phyloP scores from a whole-genome alignment of 2,797 vertebrate species.

The Danio kyathit region DNA sequence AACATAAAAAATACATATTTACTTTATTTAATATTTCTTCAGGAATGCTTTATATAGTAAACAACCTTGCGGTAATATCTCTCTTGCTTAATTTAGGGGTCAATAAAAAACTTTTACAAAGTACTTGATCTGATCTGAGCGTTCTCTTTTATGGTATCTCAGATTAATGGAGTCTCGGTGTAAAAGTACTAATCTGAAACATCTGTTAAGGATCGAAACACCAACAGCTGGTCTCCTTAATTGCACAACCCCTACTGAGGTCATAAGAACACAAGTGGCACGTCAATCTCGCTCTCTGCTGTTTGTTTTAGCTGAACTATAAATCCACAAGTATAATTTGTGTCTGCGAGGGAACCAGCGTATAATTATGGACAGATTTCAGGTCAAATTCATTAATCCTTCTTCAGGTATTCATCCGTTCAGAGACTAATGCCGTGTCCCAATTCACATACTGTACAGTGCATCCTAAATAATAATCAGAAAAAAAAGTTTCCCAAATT shows the following conservation, averaged over 20 bases:
- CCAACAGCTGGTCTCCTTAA: constrained; percentile 1
- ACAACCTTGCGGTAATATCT: not conserved
- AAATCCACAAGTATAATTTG: not conserved
- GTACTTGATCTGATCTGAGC: not conserved
- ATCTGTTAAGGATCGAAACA: not conserved
- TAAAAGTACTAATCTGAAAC: constrained; percentile 7
- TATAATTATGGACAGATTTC: constrained; percentile 15
- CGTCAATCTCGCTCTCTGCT: not conserved
- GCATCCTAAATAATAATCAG: too few relatives aligned
- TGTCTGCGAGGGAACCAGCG: not conserved
- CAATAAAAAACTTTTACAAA: not conserved
- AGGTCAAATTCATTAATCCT: constrained; percentile 37
- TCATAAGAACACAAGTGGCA: not conserved
- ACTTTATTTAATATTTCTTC: not conserved
- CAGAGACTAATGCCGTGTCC: not conserved
- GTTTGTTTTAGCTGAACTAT: constrained; percentile 20
- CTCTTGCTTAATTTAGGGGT: not conserved
- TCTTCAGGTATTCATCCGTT: not conserved
- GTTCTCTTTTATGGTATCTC: not conserved
- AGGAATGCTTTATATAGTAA: not conserved
- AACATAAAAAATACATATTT: not conserved
- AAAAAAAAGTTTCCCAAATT: too few relatives aligned
- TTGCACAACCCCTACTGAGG: not conserved
- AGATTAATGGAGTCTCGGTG: not conserved
- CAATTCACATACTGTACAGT: too few relatives aligned